A percentile compares a stretch with the other conserved stretches of the same genome.
Evolutionary conservation across 2,113 vertebrate species (phyloP).

Genomic region (Thunnus maccoyii): DNA sequence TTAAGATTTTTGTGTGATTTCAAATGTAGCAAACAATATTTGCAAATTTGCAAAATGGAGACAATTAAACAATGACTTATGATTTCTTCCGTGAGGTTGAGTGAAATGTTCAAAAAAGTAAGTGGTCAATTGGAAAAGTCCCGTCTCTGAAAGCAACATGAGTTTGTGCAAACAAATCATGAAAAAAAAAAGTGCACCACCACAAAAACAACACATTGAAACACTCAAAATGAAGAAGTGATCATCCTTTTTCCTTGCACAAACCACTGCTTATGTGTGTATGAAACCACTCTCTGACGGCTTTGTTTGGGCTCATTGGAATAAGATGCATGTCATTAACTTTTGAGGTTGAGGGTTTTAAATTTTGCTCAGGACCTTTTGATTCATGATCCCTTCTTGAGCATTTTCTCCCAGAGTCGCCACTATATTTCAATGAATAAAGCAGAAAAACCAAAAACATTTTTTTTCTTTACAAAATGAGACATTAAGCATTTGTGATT

Average conservation of each 20-base stretch:
- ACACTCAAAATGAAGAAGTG: slow-evolving; percentile 37
- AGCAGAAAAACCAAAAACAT: slow-evolving; percentile 48
- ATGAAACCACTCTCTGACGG: slow-evolving; percentile 57
- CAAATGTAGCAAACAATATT: background rate
- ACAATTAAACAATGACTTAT: slow-evolving; percentile 5
- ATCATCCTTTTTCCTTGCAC: slow-evolving; percentile 46
- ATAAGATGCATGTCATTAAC: slow-evolving; percentile 64
- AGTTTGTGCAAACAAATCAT: slow-evolving; percentile 47
- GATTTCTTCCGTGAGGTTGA: slow-evolving; percentile 8
- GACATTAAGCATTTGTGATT: slow-evolving; percentile 49
- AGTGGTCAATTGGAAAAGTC: slow-evolving; percentile 32
- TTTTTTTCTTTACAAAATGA: slow-evolving; percentile 42
- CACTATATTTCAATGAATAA: slow-evolving; percentile 16
- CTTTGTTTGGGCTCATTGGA: slow-evolving; percentile 61
- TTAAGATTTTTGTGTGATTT: slow-evolving; percentile 1
- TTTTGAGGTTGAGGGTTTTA: slow-evolving; percentile 66
- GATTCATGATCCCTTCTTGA: slow-evolving; percentile 45
- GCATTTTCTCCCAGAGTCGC: slow-evolving; percentile 11
- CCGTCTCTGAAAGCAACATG: slow-evolving; percentile 26
- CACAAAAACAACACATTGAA: slow-evolving; percentile 61
- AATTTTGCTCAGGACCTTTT: slow-evolving; percentile 51
- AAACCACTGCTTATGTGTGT: slow-evolving; percentile 48
- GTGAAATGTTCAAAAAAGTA: background rate
- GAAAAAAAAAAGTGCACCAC: background rate
- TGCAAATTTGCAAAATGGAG: background rate